Conservation (phyloP, 92 coral and sea anemone genomes). For the Phymanthus crucifer region DNA sequence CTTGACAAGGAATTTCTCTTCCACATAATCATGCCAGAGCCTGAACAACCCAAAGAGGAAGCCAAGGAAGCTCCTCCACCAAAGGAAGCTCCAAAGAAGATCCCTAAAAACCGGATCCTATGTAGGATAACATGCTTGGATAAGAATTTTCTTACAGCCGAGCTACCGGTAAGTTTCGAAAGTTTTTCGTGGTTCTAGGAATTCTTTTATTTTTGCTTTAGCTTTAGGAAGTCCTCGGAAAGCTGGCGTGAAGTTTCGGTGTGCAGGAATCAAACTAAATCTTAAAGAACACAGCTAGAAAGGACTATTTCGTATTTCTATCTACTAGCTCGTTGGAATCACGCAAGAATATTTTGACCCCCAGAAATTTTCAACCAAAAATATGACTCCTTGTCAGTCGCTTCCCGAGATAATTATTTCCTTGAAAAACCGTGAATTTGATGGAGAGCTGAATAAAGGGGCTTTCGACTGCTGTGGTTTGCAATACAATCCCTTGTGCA, state of each 20-base stretch:
- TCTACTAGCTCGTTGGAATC: not conserved
- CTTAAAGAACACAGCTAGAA: not conserved
- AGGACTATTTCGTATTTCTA: not conserved
- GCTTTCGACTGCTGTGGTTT: not conserved
- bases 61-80: conserved; percentile 56
- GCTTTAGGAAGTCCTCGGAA: not conserved
- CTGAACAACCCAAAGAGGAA: conserved; percentile 52
- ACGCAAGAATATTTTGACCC: not conserved
- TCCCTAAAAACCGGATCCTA: conserved; percentile 77
- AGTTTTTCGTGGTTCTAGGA: not conserved
- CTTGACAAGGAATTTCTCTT: conserved; percentile 2
- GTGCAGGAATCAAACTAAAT: not conserved
- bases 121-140: conserved; percentile 90
- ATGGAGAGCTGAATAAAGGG: not conserved
- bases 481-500: not conserved
- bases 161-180: conserved; percentile 71
- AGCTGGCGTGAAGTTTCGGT: not conserved
- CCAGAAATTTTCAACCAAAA: not conserved
- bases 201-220: not conserved
- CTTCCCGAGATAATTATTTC: not conserved
- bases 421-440: not conserved
- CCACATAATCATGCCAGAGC: conserved; percentile 52
- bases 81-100: conserved; percentile 59
- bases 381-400: not conserved
- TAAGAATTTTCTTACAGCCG: conserved; percentile 81